phyloP scores from a whole-genome alignment of 2,113 vertebrate genomes.

The Myiozetetes cayanensis region DNA sequence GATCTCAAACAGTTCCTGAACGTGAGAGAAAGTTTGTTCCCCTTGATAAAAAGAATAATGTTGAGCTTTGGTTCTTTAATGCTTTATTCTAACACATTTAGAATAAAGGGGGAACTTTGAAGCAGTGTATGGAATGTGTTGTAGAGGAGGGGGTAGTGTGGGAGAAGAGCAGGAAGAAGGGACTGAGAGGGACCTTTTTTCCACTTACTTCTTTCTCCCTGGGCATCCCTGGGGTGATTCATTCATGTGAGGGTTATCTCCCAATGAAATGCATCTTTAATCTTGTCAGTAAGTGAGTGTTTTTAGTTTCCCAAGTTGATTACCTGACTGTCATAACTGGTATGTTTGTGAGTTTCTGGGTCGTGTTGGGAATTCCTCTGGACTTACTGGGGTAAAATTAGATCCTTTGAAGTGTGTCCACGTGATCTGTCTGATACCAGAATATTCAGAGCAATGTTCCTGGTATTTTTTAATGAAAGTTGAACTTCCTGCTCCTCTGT shows the following conservation, averaged over 20 bases:
- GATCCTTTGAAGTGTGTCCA: not conserved
- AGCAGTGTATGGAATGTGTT: not conserved
- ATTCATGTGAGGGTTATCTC: not conserved
- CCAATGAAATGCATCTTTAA: not conserved
- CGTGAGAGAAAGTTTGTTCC: not conserved
- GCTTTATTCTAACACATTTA: not conserved
- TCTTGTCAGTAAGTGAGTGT: not conserved
- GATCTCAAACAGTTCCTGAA: not conserved
- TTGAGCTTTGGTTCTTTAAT: not conserved
- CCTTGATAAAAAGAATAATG: not conserved
- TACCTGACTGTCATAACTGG: not conserved
- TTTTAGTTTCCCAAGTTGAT: not conserved
- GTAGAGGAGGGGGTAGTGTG: not conserved
- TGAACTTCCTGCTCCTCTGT: conserved; percentile 5
- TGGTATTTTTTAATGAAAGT: not conserved
- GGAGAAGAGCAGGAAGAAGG: not conserved
- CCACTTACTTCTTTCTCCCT: not conserved
- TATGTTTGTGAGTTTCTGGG: not conserved
- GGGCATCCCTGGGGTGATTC: not conserved
- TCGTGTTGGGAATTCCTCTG: not conserved
- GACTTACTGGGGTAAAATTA: not conserved
- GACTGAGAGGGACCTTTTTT: not conserved
- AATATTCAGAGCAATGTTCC: not conserved
- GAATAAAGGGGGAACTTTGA: not conserved
- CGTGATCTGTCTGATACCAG: not conserved